Evolutionary conservation across 2,888 invertebrate genomes (phyloP), one percentile per base, ranked within the genome.

Genomic region (Drosophila anomelani): DNA sequence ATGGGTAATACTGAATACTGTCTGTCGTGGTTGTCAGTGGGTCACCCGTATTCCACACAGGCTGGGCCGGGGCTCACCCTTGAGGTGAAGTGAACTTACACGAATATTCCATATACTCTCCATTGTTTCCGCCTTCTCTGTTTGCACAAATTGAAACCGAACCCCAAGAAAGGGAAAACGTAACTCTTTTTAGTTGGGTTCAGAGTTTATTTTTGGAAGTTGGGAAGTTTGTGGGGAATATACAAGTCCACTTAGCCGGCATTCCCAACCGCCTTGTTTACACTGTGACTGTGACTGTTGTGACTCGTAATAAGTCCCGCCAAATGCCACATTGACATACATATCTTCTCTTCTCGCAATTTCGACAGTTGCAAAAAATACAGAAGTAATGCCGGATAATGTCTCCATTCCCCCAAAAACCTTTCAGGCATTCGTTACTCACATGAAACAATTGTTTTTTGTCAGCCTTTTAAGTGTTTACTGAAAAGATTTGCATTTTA

Each of bases 281-380:
- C 49, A 12, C 17, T 43, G 39, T 68, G 69, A 53, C 53, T 43
- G 39, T 68, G 69, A 36, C 46, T 53, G 64, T 43, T 51, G 20
- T 20, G 34, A 34, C 51, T 68, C 53, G 53, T 34, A 39, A 58
- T 55, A 69, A 68, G 51, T 32, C 58, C 36, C 58, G 32, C 32
- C 38, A 54, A 68, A 68, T 69, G 23, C 75, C 77, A 71, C 68
- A 75, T 79, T 77, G 71, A 77, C 85, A 77, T 70, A 77, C 72
- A 43, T 73, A 46, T 71, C 20, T 38, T 71, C 20, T 38, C 51
- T 32, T 57, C 44, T 51, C 43, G 36, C 15, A 57, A 36, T 47
- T 64, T 72, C 66, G 58, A 36, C 76, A 64, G 44, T 55, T 73
- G 66, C 68, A 74, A 61, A 47, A 47, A 47, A 26, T 4, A 46